Conservation (phyloP, 1,140 invertebrate genomes). For the Dreissena rostriformis region DNA sequence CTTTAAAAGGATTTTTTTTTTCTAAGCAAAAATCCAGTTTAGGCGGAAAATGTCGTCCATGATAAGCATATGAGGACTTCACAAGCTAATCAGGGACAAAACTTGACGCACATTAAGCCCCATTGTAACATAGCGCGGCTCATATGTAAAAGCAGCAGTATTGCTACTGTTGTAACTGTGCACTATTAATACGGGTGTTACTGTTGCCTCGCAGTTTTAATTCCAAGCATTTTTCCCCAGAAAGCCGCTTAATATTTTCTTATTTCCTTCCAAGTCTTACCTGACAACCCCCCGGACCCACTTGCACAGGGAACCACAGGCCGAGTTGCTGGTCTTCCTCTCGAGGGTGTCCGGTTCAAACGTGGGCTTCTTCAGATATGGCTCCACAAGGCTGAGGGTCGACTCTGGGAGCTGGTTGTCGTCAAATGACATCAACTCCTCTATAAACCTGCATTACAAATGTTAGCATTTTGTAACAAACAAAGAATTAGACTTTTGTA, state of each 20-base stretch:
- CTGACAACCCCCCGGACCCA: slow-evolving; percentile 80
- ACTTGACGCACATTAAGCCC: no score
- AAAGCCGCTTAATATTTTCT: no score
- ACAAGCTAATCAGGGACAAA: no score
- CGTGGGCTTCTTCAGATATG: slow-evolving; percentile 79
- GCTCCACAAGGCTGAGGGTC: slow-evolving; percentile 78
- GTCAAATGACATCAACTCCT: slow-evolving; percentile 81
- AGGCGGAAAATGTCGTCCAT: no score
- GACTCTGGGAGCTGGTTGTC: slow-evolving; percentile 79
- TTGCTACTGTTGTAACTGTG: not conserved
- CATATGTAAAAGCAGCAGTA: no score
- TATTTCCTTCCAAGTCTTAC: slow-evolving; percentile 54
- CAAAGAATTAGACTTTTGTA: no score
- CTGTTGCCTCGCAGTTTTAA: not conserved
- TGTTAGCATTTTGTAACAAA: no score
- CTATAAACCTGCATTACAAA: slow-evolving; percentile 73
- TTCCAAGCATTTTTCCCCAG: no score
- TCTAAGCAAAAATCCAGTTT: no score
- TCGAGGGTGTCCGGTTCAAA: slow-evolving; percentile 78
- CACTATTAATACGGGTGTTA: not conserved
- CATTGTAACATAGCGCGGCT: no score
- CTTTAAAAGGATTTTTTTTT: no score
- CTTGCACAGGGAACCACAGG: slow-evolving; percentile 77
- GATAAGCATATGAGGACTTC: no score
- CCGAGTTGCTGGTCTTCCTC: slow-evolving; percentile 75